These are phyloP conservation scores for Leptoteleia sp. DNA, from an alignment of 1,140 invertebrate genomes.

Conservation along the genomic window DNA sequence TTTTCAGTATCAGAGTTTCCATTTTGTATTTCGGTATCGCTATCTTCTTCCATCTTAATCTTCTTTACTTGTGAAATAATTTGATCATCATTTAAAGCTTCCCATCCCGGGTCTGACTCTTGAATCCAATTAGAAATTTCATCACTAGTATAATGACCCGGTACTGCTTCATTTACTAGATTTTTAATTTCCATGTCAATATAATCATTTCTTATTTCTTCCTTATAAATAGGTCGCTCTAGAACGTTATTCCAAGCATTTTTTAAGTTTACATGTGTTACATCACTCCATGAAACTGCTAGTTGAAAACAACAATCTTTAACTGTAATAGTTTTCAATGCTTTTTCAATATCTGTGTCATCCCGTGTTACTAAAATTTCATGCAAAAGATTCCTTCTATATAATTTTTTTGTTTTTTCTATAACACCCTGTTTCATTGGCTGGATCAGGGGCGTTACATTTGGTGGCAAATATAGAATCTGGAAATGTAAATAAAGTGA, in stretches of 20 bases:
- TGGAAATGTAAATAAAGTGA: constrained; percentile 2
- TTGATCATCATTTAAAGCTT: constrained; percentile 1
- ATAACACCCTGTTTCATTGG: constrained; percentile 80
- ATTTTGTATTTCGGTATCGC: too few relatives aligned
- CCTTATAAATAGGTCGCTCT: too few relatives aligned
- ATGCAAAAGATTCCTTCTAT: constrained; percentile 47
- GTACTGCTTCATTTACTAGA: neutral
- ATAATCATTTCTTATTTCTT: too few relatives aligned
- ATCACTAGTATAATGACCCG: neutral
- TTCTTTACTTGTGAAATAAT: too few relatives aligned
- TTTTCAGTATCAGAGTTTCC: too few relatives aligned
- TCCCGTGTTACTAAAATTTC: constrained; percentile 38
- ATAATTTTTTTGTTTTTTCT: constrained; percentile 62
- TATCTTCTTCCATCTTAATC: too few relatives aligned
- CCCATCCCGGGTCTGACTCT: constrained; percentile 6
- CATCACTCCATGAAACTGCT: neutral
- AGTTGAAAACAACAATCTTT: constrained; percentile 42
- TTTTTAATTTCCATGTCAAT: too few relatives aligned
- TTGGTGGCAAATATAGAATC: constrained; percentile 71
- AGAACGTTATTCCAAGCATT: constrained; percentile 16
- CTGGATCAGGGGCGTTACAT: constrained; percentile 76
- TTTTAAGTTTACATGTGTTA: constrained; percentile 2
- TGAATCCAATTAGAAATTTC: constrained; percentile 9
- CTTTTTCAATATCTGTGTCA: constrained; percentile 5
- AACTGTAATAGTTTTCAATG: constrained; percentile 56